Base-by-base conservation (phyloP, 2,888 invertebrate genomes). In the Leucophora obtusa region DNA sequence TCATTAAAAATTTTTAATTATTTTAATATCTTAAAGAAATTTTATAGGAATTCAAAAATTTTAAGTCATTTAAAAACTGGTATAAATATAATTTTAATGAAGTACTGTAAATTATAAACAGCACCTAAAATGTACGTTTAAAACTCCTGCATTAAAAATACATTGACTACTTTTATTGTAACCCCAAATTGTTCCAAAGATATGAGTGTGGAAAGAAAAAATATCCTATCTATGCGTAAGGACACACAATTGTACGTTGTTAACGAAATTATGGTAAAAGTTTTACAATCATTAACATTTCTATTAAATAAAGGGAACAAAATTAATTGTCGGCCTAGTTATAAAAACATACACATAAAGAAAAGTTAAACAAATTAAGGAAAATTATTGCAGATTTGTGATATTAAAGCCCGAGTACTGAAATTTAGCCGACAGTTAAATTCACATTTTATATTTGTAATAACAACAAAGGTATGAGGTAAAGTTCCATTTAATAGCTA, bases 1-100 rank as follows among this genome's bases (percentile, higher is more conserved):
- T 28, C 4, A 7, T 28, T 28, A 28, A 7, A 28, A 28, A 3
- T 28, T 28, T 28, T 4, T 28, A 1, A 4, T 28, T 1, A 28
- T 7, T 28, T 28, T 28, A 6, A 21, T 7, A 28, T 28, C 28
- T 28, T 28, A 28, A 28, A 28, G 28, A 28, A 28, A 6, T 6
- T 3, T 7, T 28, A 28, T 4, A 7, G 28, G 6, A 28, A 28
- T 24, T 24, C 2, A 2, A 24, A 24, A 28, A 28, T 28, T 28
- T 28, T 7, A 28, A 28, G 4, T 28, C 38, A 38, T 38, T 38
- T 38, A 38, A 11, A 38, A 38, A 38, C 10, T 10, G 11, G 11
- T 11, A 14, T 38, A 68, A 38, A 56, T 69, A 15, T 69, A 62
- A 75, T 75, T 69, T 75, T 63, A 75, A 75, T 69, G 69, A 69